phyloP scores from a whole-genome alignment of 2,888 invertebrate species.

The Digitonthophagus gazella region DNA sequence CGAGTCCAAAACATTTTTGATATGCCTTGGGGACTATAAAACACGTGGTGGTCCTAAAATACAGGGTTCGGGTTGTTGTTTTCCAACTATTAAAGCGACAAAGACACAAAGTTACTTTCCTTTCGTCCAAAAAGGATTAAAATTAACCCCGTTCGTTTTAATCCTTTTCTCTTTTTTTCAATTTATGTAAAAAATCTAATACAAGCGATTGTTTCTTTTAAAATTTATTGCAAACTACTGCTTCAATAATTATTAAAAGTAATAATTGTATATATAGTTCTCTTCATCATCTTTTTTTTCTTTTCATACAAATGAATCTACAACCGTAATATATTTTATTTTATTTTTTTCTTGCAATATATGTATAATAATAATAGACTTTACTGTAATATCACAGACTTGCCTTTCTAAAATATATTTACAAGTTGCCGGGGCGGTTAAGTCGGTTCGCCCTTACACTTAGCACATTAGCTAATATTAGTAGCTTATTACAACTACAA shows the following conservation, averaged over 20 bases:
- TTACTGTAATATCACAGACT: slow-evolving; percentile 30
- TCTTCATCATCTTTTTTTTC: not conserved
- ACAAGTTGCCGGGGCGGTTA: not conserved
- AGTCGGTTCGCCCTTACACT: not conserved
- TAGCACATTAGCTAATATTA: too few species aligned
- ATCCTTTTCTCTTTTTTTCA: not conserved
- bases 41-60: slow-evolving; percentile 19
- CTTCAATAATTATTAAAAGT: slow-evolving; percentile 18
- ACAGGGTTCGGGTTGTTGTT: slow-evolving; percentile 6
- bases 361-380: slow-evolving; percentile 21
- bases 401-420: slow-evolving; percentile 23
- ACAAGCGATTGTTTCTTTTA: slow-evolving; percentile 1
- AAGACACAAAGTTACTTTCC: slow-evolving; percentile 39
- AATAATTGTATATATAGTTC: slow-evolving; percentile 7
- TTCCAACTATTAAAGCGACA: slow-evolving; percentile 42
- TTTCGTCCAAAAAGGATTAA: too few species aligned
- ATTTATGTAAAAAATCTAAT: slow-evolving; percentile 11
- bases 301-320: slow-evolving; percentile 25
- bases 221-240: slow-evolving; percentile 8
- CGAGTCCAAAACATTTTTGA: slow-evolving; percentile 23
- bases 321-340: slow-evolving; percentile 15
- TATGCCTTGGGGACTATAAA: slow-evolving; percentile 25
- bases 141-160: not conserved
- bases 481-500: too few species aligned
- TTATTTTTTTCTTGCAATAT: not conserved